Base-by-base conservation (phyloP, 2,888 invertebrate genomes). In the Magallana nippona region DNA sequence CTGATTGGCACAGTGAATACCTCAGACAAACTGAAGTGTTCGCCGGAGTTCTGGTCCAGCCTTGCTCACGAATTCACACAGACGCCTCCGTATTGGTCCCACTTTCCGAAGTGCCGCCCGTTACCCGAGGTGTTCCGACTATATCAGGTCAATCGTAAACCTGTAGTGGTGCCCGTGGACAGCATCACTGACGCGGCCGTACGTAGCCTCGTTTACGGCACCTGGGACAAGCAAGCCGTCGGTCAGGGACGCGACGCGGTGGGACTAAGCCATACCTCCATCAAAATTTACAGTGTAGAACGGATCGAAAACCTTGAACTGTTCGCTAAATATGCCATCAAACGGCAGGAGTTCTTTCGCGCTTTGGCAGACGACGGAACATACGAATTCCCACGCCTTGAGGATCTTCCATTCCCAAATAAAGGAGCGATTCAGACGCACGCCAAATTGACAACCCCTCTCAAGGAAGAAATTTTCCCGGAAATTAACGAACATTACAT, bases 401-500 rank as follows among this genome's bases (percentile, higher is more conserved):
- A 79, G 44, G 80, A 83, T 56, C 19, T 83, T 32, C 27, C 55
- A 19, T 27, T 83, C 13, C 79, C 62, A 22, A 79, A n/a, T 57
- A 80, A 60, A 79, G 83, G 83, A 2, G 10, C 44, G 3, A 71
- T 80, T n/a, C 56, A 44, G 13, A 82, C 82, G 10, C 19, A 58
- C 32, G n/a, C 63, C 5, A 82, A 78, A 44, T 32, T 78, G 17
- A 58, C 32, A 19, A 44, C n/a, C n/a, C 58, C 78, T 0, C 55
- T 83, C 10, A 57, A 80, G n/a, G 80, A 80, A 55, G 85, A 85
- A 22, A 56, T 85, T 3, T 83, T 82, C 55, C 79, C 83, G 17
- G 71, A 85, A 79, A 82, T 83, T 5, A 85, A 85, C 79, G 85
- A 85, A 62, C 71, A 58, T 79, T 85, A 80, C 32, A 17, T 85